Evolutionary conservation across 2,113 vertebrate species (phyloP).

Genomic region (Gobio gobio): DNA sequence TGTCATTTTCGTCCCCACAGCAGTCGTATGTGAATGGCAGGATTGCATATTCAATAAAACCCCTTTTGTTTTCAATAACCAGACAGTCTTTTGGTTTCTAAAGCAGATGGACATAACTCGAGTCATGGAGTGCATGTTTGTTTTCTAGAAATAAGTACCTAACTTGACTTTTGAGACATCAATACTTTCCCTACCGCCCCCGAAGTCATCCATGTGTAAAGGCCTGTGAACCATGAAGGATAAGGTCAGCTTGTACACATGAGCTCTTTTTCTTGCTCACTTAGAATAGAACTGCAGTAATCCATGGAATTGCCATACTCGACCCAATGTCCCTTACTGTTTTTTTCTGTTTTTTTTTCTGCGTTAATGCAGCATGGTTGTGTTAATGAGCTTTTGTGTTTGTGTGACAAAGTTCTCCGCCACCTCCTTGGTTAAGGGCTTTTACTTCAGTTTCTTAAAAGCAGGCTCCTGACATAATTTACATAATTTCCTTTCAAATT

Average conservation of each 20-base stretch:
- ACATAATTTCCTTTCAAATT: slow-evolving; percentile 22
- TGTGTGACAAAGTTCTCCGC: neutral
- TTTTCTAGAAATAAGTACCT: slow-evolving; percentile 27
- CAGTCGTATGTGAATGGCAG: neutral
- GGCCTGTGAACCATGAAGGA: neutral
- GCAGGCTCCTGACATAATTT: slow-evolving; percentile 3
- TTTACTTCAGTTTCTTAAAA: slow-evolving; percentile 23
- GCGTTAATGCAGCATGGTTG: neutral
- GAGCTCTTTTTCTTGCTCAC: neutral
- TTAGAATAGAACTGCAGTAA: neutral
- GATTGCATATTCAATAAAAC: slow-evolving; percentile 1
- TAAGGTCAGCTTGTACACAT: slow-evolving; percentile 3
- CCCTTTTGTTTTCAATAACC: neutral
- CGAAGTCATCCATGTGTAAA: slow-evolving; percentile 11
- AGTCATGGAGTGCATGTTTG: slow-evolving; percentile 8
- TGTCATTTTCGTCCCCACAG: neutral
- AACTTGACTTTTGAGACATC: slow-evolving; percentile 21
- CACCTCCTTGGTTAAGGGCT: neutral
- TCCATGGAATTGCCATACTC: neutral
- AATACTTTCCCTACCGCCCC: neutral
- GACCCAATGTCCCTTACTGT: neutral
- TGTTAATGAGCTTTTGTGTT: slow-evolving; percentile 25
- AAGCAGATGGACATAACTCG: neutral
- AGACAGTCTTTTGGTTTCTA: neutral
- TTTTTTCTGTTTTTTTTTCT: neutral